phyloP scores from a whole-genome alignment of 2,888 invertebrate species.

The Xestoiulus laeticollis region DNA sequence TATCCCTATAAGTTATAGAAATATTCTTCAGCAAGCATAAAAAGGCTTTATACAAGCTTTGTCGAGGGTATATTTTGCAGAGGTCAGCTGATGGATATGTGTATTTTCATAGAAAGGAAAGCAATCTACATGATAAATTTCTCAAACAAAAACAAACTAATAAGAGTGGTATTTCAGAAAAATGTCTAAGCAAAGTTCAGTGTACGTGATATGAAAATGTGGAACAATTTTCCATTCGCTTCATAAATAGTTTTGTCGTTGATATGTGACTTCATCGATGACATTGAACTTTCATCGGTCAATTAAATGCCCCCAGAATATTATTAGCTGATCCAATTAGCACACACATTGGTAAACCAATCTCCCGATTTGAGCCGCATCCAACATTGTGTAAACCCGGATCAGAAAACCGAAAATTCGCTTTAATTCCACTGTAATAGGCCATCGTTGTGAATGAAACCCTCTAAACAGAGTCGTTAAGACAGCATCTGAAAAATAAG shows the following conservation, averaged over 20 bases:
- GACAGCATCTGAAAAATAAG: neutral
- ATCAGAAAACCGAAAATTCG: neutral
- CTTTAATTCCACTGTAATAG: neutral
- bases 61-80: neutral
- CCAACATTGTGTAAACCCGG: neutral
- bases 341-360: neutral
- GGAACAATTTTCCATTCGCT: neutral
- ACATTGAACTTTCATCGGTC: neutral
- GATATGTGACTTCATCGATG: conserved; percentile 15
- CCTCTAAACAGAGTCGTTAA: neutral
- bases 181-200: neutral
- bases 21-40: neutral
- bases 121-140: neutral
- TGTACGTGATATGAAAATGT: neutral
- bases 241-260: neutral
- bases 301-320: neutral
- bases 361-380: neutral
- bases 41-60: neutral
- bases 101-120: neutral
- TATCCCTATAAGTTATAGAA: neutral
- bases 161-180: neutral
- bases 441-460: neutral
- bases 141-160: neutral
- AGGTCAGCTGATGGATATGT: neutral
- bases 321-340: neutral